Base-by-base conservation (phyloP, 1,140 invertebrate species). In the Rhagoletis pomonella region DNA sequence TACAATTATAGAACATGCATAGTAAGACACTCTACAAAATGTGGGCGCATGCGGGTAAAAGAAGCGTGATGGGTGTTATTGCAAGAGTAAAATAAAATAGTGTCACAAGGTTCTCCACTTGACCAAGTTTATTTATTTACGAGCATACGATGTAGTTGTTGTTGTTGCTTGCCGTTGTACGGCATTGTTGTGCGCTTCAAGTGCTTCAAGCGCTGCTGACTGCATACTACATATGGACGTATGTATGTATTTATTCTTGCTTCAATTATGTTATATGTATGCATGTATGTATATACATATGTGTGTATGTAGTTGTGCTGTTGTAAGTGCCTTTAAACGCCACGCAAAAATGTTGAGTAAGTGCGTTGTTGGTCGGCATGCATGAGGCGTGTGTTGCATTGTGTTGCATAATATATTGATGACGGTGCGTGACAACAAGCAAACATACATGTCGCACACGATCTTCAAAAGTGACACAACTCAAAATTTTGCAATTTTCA, bases 51-150 rank as follows among this genome's bases (percentile, higher is more conserved):
- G 19, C 17, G 73, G 73, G 73, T 17, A 50, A 77, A 19, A 29
- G 14, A 6, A 29, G 62, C 85, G n/a, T 17, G 50, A 39, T n/a
- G n/a, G 39, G 12, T 17, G 85, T 3, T 58, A 58, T 50, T 60
- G 19, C 17, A 44, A 84, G 42, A 86, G 85, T 42, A 29, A 62
- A 65, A 65, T 62, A 42, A 86, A 86, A 86, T 86, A 64, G 39
- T 86, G 85, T 86, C 85, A 86, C 85, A 86, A 86, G 85, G 85
- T 86, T 86, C 85, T 86, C 85, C 73, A 62, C 85, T 86, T 86
- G 85, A 86, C 85, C 85, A 86, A 86, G 85, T 86, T 86, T 86
- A 62, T 86, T 42, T 47, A 86, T 86, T 50, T 29, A 55, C 17
- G n/a, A 19, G n/a, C 44, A 67, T 7, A 3, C 10, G 67, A 14